Base-by-base conservation (phyloP, 92 coral and sea anemone genomes). In the Porites lobata region DNA sequence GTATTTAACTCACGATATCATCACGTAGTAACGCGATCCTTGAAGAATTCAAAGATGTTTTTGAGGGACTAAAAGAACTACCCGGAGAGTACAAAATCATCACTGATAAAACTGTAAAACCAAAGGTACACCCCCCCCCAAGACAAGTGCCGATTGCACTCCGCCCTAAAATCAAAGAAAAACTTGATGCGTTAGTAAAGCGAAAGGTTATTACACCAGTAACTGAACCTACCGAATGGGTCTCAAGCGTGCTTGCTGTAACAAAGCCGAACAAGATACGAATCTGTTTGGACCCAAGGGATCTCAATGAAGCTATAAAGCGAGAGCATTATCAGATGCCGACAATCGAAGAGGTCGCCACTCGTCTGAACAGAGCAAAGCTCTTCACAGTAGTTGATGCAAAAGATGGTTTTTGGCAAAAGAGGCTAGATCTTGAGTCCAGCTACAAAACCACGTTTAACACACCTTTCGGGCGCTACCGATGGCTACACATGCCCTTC, bases 21-120 rank as follows among this genome's bases (percentile, higher is more conserved):
- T 82, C 78, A 21, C 50, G 11, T 54, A 65, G 51, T 18, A 79
- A 79, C 62, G 14, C 80, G 59, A 56, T 73, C 68, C 53, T 72
- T 64, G 80, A 72, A 72, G 88, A 84, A 75, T 54, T 26, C 29
- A 85, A 59, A 64, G 64, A 85, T 22, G 83, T 85, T 12, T 76
- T 76, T 57, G 76, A 76, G 50, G 77, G 82, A 20, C 65, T 84
- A 17, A 81, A 81, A 26, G 89, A 86, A 52, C 83, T 86, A 18
- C 89, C 83, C 63, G 89, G 89, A 38, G 84, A 86, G 67, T 86
- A 86, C 90, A 65, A 70, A 20, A 77, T 86, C 77, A 86, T 78
- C 75, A 86, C 84, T 14, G 90, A 77, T 73, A 85, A 85, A 56
- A 65, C 75, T 43, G 78, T 86, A 53, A 43, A 78, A 70, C 90